Evolutionary conservation across 2,113 vertebrate species (phyloP), one percentile per base, ranked within the genome.

Genomic region (Microcebus griseorufus): DNA sequence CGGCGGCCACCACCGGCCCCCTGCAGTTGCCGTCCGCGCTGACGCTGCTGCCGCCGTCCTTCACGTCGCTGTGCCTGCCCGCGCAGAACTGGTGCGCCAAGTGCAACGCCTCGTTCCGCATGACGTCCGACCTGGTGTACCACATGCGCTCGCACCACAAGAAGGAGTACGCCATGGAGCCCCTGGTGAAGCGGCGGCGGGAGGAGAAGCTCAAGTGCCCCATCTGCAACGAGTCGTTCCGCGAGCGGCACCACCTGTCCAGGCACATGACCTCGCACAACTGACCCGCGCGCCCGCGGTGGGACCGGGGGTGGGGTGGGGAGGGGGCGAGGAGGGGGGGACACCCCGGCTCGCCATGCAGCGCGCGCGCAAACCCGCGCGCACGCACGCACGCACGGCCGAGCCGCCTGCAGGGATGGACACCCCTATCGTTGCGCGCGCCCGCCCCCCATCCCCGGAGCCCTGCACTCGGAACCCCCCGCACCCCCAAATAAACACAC

Each of bases 11-110:
- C 45, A 45, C 45, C 7, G 99, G 13, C 99, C 99, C 34, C 99
- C 98, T 99, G 53, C 99, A 99, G 98, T 98, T 99, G 98, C 99
- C 99, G 45, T 99, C 99, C 2, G 99, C 99, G 8, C 99, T 99
- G 76, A 99, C 99, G 12, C 99, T 99, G 85, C 98, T 99, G 97
- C 99, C 99, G 3, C 99, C 99, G 20, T 99, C 99, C 51, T 99
- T 99, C 99, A 99, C 99, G 58, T 99, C 99, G 25, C 99, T 99
- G 86, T 99, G 99, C 96, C 99, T 99, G 97, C 99, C 99, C 3
- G 99, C 99, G 58, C 99, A 99, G 98, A 99, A 99, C 99, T 99
- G 99, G 99, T 99, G 99, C 92, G 99, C 99, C 98, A 99, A 99
- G 98, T 99, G 99, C 98, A 99, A 99, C 97, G 99, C 99, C 91